phyloP scores from a whole-genome alignment of 2,888 invertebrate genomes.

The Cosmopolites sordidus region DNA sequence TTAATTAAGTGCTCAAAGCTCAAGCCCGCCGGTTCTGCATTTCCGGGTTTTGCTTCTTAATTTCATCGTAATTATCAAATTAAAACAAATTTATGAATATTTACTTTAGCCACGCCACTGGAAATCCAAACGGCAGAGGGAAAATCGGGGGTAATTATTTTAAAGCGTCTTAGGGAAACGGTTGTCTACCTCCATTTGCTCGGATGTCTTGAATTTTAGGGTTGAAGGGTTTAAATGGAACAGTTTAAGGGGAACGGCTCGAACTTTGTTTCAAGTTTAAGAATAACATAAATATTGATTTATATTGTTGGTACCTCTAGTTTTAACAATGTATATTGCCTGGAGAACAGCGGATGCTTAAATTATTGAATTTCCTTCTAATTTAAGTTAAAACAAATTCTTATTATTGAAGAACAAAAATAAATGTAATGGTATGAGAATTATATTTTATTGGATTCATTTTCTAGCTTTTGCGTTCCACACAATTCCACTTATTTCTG shows the following conservation, averaged over 20 bases:
- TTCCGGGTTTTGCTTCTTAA: neutral
- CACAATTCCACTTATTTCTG: too few species aligned
- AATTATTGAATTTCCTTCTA: too few species aligned
- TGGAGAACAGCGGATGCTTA: too few species aligned
- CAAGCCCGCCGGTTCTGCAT: neutral
- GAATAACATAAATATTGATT: slow-evolving; percentile 1
- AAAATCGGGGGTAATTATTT: slow-evolving; percentile 11
- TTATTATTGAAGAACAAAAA: too few species aligned
- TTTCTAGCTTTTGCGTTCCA: too few species aligned
- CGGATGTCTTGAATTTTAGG: slow-evolving; percentile 11
- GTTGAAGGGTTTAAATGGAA: slow-evolving; percentile 1
- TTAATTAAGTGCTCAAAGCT: too few species aligned
- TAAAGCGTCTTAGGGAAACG: slow-evolving; percentile 8
- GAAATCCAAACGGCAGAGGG: slow-evolving; percentile 7
- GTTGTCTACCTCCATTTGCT: slow-evolving; percentile 12
- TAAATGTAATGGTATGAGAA: too few species aligned
- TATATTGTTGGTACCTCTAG: neutral
- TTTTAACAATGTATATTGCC: too few species aligned
- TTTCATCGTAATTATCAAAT: neutral
- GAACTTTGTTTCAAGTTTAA: neutral
- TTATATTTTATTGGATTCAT: too few species aligned
- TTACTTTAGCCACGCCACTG: neutral
- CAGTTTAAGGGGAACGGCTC: slow-evolving; percentile 1
- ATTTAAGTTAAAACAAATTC: too few species aligned
- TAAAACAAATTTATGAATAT: neutral